Percentiles rank a stretch among this genome's conserved stretches.
These are phyloP conservation scores for Phalanger gymnotis DNA, from an alignment of 2,797 vertebrate species.

Conservation along the genomic window DNA sequence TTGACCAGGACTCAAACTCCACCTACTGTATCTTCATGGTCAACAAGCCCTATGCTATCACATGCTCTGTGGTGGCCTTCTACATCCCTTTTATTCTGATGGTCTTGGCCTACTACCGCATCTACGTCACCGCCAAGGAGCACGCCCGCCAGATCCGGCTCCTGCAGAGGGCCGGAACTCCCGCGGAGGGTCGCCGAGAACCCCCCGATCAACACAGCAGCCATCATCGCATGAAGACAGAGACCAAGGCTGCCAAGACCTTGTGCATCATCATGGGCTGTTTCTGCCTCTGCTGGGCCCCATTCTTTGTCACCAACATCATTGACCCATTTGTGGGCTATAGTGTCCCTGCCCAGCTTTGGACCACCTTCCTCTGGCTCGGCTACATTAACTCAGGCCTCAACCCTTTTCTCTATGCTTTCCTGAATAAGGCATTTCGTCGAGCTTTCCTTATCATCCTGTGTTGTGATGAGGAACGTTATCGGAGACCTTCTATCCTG, in stretches of 20 bases:
- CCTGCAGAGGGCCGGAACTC: slow-evolving; percentile 92
- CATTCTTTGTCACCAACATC: slow-evolving; percentile 97
- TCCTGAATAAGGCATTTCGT: slow-evolving; percentile 99
- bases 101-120: slow-evolving; percentile 99
- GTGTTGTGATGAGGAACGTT: slow-evolving; percentile 95
- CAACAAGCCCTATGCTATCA: slow-evolving; percentile 98
- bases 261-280: slow-evolving; percentile 99
- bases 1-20: slow-evolving; percentile 91
- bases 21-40: slow-evolving; percentile 99
- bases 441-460: slow-evolving; percentile 99
- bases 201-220: slow-evolving; percentile 92
- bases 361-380: slow-evolving; percentile 97
- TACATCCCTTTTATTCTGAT: slow-evolving; percentile 97
- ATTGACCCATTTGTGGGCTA: slow-evolving; percentile 99
- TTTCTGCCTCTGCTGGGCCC: slow-evolving; percentile 99
- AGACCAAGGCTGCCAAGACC: slow-evolving; percentile 98
- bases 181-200: slow-evolving; percentile 79
- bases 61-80: slow-evolving; percentile 98
- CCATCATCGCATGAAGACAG: slow-evolving; percentile 96
- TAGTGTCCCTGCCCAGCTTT: slow-evolving; percentile 93
- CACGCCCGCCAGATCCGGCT: slow-evolving; percentile 95
- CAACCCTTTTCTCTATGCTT: slow-evolving; percentile 99
- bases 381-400: slow-evolving; percentile 99
- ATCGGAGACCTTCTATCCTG: slow-evolving; percentile 93
- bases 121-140: slow-evolving; percentile 95